Percentiles rank a stretch among this genome's conserved stretches.
Evolutionary conservation across 2,888 invertebrate genomes (phyloP).

Genomic region (Glyphotaelius pellucidus): DNA sequence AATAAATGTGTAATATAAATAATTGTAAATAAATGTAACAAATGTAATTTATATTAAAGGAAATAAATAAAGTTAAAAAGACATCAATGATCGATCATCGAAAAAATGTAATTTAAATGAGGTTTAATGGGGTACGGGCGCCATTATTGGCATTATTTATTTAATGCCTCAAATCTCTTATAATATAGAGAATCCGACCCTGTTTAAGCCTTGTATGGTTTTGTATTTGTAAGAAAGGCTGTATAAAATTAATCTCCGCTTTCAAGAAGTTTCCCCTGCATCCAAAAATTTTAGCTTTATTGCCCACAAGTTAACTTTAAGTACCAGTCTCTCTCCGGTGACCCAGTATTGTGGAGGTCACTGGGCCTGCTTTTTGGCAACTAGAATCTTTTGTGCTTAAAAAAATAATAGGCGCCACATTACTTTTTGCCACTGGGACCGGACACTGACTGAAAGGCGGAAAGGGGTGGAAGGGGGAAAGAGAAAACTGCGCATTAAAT

Average conservation of each 20-base stretch:
- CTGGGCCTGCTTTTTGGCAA: not conserved
- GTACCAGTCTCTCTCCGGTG: not conserved
- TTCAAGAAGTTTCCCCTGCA: not conserved
- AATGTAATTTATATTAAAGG: too few species aligned
- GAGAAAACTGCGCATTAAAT: not conserved
- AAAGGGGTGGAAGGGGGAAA: not conserved
- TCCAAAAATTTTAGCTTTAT: not conserved
- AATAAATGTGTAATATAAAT: too few species aligned
- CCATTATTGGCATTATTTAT: not conserved
- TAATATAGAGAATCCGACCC: not conserved
- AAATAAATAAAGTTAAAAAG: too few species aligned
- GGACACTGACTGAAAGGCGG: not conserved
- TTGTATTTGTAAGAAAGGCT: not conserved
- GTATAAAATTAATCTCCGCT: not conserved
- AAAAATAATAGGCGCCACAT: slow-evolving; percentile 2
- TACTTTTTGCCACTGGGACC: not conserved
- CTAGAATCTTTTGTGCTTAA: not conserved
- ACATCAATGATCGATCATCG: too few species aligned
- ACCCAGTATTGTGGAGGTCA: not conserved
- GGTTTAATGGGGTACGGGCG: not conserved
- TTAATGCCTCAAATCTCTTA: not conserved
- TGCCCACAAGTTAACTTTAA: not conserved
- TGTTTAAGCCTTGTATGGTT: not conserved
- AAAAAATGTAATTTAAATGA: too few species aligned
- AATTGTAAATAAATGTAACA: too few species aligned